phyloP scores from a whole-genome alignment of 2,797 vertebrate genomes.

The Acomys russatus region DNA sequence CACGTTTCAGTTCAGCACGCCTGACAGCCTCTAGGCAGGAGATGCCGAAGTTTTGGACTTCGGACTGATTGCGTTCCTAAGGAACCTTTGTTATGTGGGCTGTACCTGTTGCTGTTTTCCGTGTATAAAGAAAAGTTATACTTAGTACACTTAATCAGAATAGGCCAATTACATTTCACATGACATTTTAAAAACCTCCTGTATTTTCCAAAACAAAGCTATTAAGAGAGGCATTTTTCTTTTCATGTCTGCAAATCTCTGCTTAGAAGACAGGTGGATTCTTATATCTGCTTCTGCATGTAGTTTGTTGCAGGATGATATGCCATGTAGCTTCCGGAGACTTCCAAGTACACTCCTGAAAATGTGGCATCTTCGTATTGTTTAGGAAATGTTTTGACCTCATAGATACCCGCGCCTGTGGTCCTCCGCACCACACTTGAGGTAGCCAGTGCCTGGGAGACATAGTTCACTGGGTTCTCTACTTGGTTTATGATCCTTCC shows the following conservation, averaged over 20 bases:
- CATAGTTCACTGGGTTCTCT: not conserved
- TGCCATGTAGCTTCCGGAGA: not conserved
- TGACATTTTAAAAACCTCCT: not conserved
- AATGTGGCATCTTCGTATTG: not conserved
- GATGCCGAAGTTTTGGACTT: slow-evolving; percentile 21
- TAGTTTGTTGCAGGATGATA: not conserved
- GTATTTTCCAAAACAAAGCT: slow-evolving; percentile 37
- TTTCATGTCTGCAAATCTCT: slow-evolving; percentile 18
- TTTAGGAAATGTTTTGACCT: not conserved
- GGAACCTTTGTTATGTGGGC: slow-evolving; percentile 1
- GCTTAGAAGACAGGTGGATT: slow-evolving; percentile 35
- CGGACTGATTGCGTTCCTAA: not conserved
- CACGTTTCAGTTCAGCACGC: not conserved
- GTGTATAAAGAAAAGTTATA: not conserved
- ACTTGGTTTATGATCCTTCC: not conserved
- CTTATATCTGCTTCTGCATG: not conserved
- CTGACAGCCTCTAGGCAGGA: not conserved
- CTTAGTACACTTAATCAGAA: slow-evolving; percentile 24
- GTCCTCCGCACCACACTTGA: not conserved
- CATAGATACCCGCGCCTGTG: not conserved
- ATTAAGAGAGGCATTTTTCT: not conserved
- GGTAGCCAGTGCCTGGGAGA: not conserved
- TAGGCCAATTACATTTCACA: not conserved
- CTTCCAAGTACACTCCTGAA: not conserved
- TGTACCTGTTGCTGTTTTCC: not conserved